Base-by-base conservation (phyloP, 1,140 invertebrate species). In the Hylaeus volcanicus region DNA sequence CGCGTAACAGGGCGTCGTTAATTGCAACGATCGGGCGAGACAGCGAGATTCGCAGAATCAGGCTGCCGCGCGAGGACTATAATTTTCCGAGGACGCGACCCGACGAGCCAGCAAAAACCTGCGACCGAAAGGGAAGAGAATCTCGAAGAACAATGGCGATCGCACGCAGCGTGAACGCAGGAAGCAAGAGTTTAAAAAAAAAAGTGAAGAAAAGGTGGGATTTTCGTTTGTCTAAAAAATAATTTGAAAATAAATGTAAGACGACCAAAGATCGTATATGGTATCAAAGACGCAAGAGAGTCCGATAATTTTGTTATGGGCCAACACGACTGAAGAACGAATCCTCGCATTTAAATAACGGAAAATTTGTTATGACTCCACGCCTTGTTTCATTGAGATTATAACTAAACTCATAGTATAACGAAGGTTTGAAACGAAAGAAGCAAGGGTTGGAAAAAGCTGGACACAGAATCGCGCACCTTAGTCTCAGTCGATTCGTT, bases 401-500 rank as follows among this genome's bases (percentile, higher is more conserved):
- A 26, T 26, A 26, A 26, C 26, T 26, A 26, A 26, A 26, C 26
- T 26, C 26, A 26, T 26, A 26, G 26, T 26, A 26, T 26, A 26
- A 26, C 26, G 26, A 26, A 26, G 26, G 26, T 26, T 26, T 26
- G 26, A 26, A 26, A 26, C 0, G 26, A 26, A 26, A 26, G 26
- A 26, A 26, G 26, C 48, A 45, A 43, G 5, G 2, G 14, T 39
- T 5, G 26, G 9, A 71, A 53, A 71, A 53, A 43, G 69, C 65
- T 51, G 60, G 68, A 73, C 56, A 64, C 68, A 80, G 60, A 71
- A 73, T 63, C 68, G 63, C 66, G 69, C 74, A 83, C 72, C 74
- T 70, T 88, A 84, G 84, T 88, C 86, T 84, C 74, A 81, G 66
- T 69, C 82, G 66, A 75, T 66, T 82, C 75, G 82, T 83, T 89